phyloP scores from a whole-genome alignment of 2,797 vertebrate species.

The Sciurus carolinensis region DNA sequence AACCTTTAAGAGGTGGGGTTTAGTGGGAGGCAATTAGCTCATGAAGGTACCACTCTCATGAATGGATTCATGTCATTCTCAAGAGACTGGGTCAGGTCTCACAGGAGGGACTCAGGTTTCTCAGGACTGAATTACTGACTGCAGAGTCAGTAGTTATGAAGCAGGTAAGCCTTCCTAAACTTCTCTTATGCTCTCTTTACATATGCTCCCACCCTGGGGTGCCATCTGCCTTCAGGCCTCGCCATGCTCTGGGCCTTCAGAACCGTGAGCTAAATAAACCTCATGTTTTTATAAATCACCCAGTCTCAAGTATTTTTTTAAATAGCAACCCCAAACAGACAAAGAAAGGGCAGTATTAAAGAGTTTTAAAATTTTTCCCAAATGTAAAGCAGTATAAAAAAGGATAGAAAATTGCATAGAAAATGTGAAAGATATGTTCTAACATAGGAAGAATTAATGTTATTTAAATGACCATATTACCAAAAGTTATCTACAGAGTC shows the following conservation, averaged over 20 bases:
- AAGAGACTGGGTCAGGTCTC: neutral
- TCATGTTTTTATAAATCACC: neutral
- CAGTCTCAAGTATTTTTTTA: neutral
- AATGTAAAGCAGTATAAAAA: constrained; percentile 31
- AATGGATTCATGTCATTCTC: neutral
- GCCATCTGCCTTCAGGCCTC: neutral
- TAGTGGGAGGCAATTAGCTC: neutral
- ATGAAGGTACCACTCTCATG: neutral
- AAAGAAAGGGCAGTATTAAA: neutral
- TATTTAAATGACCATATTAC: no score
- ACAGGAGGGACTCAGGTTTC: neutral
- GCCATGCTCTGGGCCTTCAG: neutral
- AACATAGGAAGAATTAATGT: no score
- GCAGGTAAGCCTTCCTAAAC: neutral
- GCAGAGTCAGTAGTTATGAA: neutral
- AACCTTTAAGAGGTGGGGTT: neutral
- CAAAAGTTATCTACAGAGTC: no score
- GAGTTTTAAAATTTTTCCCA: neutral
- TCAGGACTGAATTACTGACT: neutral
- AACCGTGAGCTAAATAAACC: neutral
- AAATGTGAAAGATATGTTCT: neutral
- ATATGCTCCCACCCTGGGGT: neutral
- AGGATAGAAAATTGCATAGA: neutral
- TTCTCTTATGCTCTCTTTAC: neutral
- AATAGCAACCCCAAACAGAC: neutral